Evolutionary conservation across 2,113 vertebrate species (phyloP).

Genomic region (Microtus richardsoni): DNA sequence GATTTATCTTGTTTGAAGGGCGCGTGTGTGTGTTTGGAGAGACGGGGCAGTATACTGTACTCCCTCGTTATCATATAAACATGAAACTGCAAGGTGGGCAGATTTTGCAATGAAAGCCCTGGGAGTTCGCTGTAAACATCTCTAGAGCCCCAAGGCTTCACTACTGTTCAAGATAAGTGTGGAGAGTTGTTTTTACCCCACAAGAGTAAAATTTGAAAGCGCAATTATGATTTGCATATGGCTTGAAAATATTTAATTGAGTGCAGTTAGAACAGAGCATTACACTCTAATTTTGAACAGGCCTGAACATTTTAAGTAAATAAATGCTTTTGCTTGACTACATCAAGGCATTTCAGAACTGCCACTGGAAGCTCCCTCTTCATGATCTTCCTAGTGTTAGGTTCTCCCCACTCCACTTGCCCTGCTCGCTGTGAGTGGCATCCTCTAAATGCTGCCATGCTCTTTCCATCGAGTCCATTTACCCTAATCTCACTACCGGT

Average conservation of each 20-base stretch:
- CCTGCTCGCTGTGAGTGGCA: not conserved
- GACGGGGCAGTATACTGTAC: not conserved
- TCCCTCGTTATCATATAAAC: slow-evolving; percentile 32
- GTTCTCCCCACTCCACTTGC: not conserved
- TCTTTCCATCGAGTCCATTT: not conserved
- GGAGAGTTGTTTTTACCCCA: not conserved
- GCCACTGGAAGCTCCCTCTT: not conserved
- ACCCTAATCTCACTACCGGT: not conserved
- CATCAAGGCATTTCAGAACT: slow-evolving; percentile 25
- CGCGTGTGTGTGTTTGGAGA: not conserved
- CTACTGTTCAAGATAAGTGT: not conserved
- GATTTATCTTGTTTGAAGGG: slow-evolving; percentile 53
- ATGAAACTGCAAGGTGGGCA: slow-evolving; percentile 4
- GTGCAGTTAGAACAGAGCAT: slow-evolving; percentile 40
- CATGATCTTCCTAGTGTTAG: not conserved
- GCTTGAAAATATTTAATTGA: slow-evolving; percentile 54
- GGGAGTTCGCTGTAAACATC: slow-evolving; percentile 20
- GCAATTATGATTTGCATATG: slow-evolving; percentile 36
- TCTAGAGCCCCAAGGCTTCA: not conserved
- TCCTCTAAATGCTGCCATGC: not conserved
- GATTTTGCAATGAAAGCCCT: not conserved
- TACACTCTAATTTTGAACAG: slow-evolving; percentile 50
- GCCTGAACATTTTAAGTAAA: slow-evolving; percentile 45
- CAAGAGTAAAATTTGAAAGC: slow-evolving; percentile 44
- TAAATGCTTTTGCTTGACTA: slow-evolving; percentile 22